Conservation (phyloP, 2,888 invertebrate genomes). For the Epistrophella euchroma region DNA sequence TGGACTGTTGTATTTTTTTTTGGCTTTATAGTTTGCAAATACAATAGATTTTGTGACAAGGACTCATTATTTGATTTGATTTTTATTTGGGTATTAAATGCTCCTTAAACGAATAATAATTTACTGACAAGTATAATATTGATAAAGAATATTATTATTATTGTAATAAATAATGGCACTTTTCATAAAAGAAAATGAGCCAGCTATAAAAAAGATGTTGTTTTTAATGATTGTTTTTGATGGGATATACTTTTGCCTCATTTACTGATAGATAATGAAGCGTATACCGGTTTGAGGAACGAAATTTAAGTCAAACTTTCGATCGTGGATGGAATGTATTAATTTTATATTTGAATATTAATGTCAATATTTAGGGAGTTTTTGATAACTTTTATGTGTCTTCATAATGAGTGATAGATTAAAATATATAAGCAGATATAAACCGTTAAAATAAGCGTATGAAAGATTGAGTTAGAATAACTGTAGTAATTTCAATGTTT, state of each 20-base stretch:
- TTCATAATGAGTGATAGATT: neutral
- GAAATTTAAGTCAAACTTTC: neutral
- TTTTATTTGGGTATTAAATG: neutral
- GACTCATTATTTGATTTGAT: neutral
- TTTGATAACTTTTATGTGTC: neutral
- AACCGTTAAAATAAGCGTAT: no score
- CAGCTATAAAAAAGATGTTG: neutral
- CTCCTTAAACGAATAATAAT: neutral
- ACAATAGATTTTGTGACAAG: neutral
- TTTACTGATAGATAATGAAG: neutral
- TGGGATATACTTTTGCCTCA: neutral
- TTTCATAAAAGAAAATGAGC: constrained; percentile 3
- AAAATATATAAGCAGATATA: no score
- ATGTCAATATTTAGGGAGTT: neutral
- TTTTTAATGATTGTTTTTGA: constrained; percentile 3
- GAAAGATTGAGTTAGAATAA: no score
- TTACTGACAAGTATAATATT: constrained; percentile 18
- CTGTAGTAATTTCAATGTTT: no score
- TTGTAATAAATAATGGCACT: neutral
- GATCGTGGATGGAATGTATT: no score
- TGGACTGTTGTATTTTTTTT: neutral
- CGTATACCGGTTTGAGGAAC: neutral
- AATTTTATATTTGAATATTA: neutral
- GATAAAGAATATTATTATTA: constrained; percentile 1
- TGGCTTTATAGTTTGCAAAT: constrained; percentile 11